Percentiles rank a stretch among this genome's conserved stretches.
These are phyloP conservation scores for Acholoe squamosa DNA, from an alignment of 2,888 invertebrate species.

Conservation along the genomic window DNA sequence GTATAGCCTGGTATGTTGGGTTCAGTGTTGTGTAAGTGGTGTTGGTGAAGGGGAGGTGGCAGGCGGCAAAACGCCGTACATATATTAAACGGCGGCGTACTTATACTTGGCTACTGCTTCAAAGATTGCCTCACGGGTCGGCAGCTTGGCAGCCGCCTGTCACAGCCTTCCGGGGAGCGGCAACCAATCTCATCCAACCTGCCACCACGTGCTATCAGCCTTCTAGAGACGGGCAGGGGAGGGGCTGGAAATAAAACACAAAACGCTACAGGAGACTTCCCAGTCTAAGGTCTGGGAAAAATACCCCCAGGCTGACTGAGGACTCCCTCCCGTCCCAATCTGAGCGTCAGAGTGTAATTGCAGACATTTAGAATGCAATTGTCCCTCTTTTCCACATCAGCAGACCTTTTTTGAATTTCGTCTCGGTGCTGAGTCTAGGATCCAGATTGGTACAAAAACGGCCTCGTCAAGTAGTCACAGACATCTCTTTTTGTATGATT, in stretches of 20 bases:
- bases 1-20: too few relatives aligned
- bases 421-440: neutral
- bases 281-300: neutral
- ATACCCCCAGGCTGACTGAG: neutral
- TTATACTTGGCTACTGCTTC: slow-evolving; percentile 38
- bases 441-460: slow-evolving; percentile 12
- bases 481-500: neutral
- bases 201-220: slow-evolving; percentile 23
- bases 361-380: slow-evolving; percentile 33
- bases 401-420: slow-evolving; percentile 3
- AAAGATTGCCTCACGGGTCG: slow-evolving; percentile 41
- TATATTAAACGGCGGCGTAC: slow-evolving; percentile 28
- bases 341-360: neutral
- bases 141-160: slow-evolving; percentile 39
- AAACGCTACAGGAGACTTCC: neutral
- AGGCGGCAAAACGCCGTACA: neutral
- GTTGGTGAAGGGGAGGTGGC: neutral
- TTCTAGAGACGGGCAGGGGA: neutral
- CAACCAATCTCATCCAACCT: slow-evolving; percentile 33
- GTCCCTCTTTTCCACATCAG: slow-evolving; percentile 4
- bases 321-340: neutral
- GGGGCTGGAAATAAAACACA: neutral
- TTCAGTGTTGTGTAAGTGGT: too few relatives aligned
- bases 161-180: neutral
- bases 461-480: slow-evolving; percentile 21